Conservation (phyloP, 2,888 invertebrate genomes). For the Drosophila cognata region DNA sequence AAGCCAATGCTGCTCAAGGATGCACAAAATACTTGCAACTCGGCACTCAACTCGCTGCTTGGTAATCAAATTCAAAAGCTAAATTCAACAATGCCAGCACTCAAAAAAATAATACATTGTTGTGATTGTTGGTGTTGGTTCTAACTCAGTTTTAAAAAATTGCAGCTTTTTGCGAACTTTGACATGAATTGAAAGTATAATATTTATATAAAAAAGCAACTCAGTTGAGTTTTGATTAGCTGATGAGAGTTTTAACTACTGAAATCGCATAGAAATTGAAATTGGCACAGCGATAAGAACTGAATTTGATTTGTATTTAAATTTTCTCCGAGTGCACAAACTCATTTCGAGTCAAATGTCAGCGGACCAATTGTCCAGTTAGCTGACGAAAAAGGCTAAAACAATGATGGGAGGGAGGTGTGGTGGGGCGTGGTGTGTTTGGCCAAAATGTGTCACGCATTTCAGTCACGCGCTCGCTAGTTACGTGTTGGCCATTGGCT, state of each 20-base stretch:
- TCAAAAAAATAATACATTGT: neutral
- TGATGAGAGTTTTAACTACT: neutral
- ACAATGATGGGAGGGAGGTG: neutral
- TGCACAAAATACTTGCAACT: slow-evolving; percentile 39
- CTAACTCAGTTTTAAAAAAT: neutral
- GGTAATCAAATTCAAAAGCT: slow-evolving; percentile 24
- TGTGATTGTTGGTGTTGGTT: neutral
- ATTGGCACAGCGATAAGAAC: neutral
- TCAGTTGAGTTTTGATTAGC: neutral
- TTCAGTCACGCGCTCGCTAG: slow-evolving; percentile 61
- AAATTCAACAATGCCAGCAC: slow-evolving; percentile 33
- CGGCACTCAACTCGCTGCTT: neutral
- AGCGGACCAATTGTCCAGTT: slow-evolving; percentile 47
- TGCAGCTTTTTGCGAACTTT: neutral
- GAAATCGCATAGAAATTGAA: neutral
- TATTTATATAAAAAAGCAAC: neutral
- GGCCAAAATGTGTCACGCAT: slow-evolving; percentile 67
- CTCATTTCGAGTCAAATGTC: slow-evolving; percentile 54
- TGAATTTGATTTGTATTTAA: neutral
- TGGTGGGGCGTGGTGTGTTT: slow-evolving; percentile 17
- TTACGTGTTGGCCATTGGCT: slow-evolving; percentile 53
- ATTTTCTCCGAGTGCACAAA: slow-evolving; percentile 17
- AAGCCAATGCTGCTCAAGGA: slow-evolving; percentile 64
- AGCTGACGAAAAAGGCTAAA: slow-evolving; percentile 2
- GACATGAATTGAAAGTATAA: neutral